These are phyloP conservation scores for Macrosoma leucophasiata DNA, from an alignment of 2,888 invertebrate species.

Conservation along the genomic window DNA sequence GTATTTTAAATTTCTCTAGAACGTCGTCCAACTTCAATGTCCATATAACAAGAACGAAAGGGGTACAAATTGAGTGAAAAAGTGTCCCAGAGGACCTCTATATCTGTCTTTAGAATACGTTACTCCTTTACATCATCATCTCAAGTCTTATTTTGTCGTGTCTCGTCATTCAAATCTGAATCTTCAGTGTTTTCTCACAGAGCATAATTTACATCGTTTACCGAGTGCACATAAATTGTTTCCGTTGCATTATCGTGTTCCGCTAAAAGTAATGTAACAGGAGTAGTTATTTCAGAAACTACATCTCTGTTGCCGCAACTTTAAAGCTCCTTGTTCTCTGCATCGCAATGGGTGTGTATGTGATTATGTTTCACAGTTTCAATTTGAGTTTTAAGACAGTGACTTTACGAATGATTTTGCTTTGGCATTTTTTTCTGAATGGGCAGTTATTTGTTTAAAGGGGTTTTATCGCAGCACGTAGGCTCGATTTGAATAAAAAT, in stretches of 20 bases:
- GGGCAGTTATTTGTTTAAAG: constrained; percentile 69
- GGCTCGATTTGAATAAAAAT: constrained; percentile 74
- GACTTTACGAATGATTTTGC: constrained; percentile 40
- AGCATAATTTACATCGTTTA: constrained; percentile 44
- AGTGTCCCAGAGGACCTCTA: constrained; percentile 50
- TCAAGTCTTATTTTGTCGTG: constrained; percentile 39
- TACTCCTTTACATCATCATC: constrained; percentile 44
- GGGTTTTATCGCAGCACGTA: constrained; percentile 68
- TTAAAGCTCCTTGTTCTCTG: constrained; percentile 56
- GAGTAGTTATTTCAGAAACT: constrained; percentile 46
- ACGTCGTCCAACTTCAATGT: constrained; percentile 23
- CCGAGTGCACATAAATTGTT: constrained; percentile 37
- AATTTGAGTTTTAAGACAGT: constrained; percentile 37
- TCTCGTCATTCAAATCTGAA: constrained; percentile 37
- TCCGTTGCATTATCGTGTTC: constrained; percentile 35
- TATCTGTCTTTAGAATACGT: constrained; percentile 45
- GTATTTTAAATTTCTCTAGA: constrained; percentile 26
- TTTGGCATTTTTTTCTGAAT: constrained; percentile 35
- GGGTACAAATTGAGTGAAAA: constrained; percentile 54
- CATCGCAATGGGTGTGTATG: constrained; percentile 28
- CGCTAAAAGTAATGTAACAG: constrained; percentile 46
- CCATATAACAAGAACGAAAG: constrained; percentile 40
- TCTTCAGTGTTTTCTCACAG: constrained; percentile 38
- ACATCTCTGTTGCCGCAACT: constrained; percentile 60
- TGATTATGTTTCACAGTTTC: constrained; percentile 14